phyloP scores from a whole-genome alignment of 2,113 vertebrate species.

The Cyanistes caeruleus region DNA sequence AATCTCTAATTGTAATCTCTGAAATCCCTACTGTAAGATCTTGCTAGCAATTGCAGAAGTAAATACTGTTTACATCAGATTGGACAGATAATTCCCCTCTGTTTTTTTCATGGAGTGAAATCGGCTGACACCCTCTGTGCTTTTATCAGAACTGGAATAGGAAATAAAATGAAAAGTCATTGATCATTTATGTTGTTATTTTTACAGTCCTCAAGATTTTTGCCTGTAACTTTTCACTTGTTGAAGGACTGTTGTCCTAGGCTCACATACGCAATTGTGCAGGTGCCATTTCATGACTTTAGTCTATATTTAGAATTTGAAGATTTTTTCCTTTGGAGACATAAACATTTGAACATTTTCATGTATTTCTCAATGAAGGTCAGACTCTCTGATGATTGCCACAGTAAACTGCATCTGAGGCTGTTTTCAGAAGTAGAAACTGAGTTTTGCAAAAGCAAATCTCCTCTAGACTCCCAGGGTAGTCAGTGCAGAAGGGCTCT shows the following conservation, averaged over 20 bases:
- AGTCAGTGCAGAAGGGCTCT: not conserved
- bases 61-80: not conserved
- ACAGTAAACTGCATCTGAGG: not conserved
- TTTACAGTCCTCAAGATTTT: not conserved
- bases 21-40: not conserved
- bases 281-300: not conserved
- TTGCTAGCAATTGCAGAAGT: not conserved
- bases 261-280: not conserved
- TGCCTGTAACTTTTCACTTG: not conserved
- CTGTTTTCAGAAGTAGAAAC: not conserved
- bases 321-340: not conserved
- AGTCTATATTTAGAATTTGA: not conserved
- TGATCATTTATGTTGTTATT: not conserved
- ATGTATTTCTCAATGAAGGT: not conserved
- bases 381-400: not conserved
- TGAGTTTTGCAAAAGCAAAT: not conserved
- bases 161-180: not conserved
- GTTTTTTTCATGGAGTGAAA: not conserved
- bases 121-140: not conserved
- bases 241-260: not conserved
- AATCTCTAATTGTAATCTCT: not conserved
- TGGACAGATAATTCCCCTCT: not conserved
- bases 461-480: not conserved
- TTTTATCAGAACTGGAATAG: not conserved
- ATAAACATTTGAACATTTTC: not conserved